Evolutionary conservation across 2,113 vertebrate genomes (phyloP).

Genomic region (Callionymus lyra): DNA sequence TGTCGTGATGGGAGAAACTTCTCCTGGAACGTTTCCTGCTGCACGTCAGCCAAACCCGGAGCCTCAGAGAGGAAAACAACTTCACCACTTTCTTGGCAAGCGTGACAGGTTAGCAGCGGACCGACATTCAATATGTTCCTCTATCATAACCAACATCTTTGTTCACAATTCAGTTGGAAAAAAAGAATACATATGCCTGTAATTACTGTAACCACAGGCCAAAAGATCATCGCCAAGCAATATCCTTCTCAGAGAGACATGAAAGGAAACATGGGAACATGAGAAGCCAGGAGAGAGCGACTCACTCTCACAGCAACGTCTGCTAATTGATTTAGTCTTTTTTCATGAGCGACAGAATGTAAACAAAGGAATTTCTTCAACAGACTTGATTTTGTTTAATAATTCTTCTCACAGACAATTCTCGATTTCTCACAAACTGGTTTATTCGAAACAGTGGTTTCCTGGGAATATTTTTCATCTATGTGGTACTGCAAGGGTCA

Average conservation of each 20-base stretch:
- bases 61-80: constrained; percentile 42
- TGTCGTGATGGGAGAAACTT: constrained; percentile 38
- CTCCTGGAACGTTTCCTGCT: constrained; percentile 46
- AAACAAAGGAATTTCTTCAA: constrained; percentile 29
- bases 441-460: constrained; percentile 3
- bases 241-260: constrained; percentile 40
- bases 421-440: constrained; percentile 22
- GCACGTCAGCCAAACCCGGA: constrained; percentile 40
- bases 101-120: constrained; percentile 43
- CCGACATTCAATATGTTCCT: constrained; percentile 61
- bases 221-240: constrained; percentile 53
- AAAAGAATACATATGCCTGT: constrained; percentile 49
- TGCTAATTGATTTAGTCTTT: constrained; percentile 50
- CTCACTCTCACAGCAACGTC: constrained; percentile 21
- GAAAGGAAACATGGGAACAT: constrained; percentile 47
- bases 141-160: constrained; percentile 52
- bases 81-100: constrained; percentile 59
- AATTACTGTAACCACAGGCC: constrained; percentile 58
- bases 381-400: constrained; percentile 2
- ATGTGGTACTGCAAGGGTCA: too few relatives aligned
- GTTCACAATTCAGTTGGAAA: constrained; percentile 44
- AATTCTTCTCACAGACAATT: not conserved
- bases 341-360: constrained; percentile 18
- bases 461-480: too few relatives aligned
- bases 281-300: constrained; percentile 35